phyloP scores from a whole-genome alignment of 2,113 vertebrate species.

The Poeciliopsis turrubarensis region DNA sequence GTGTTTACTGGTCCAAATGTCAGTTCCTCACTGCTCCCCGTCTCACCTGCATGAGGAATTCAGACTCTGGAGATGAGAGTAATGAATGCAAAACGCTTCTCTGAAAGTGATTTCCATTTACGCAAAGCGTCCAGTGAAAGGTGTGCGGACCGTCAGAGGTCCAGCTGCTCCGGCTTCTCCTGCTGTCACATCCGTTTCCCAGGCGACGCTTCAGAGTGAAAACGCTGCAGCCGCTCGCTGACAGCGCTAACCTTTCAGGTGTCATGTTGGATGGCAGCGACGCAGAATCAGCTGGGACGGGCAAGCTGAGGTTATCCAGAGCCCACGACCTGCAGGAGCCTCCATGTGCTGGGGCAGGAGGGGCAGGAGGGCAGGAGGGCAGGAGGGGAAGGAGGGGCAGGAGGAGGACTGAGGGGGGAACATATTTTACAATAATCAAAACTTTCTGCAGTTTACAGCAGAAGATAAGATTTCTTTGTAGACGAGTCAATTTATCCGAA shows the following conservation, averaged over 20 bases:
- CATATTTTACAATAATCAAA: too few relatives aligned
- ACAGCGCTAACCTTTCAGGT: constrained; percentile 54
- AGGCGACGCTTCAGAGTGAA: neutral
- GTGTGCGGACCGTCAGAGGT: neutral
- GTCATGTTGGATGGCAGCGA: constrained; percentile 32
- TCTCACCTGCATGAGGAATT: neutral
- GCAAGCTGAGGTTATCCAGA: constrained; percentile 29
- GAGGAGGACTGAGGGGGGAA: constrained; percentile 1
- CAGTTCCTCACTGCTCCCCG: neutral
- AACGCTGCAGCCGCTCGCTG: neutral
- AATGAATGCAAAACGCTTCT: neutral
- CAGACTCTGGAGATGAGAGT: neutral
- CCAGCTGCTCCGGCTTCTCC: constrained; percentile 9
- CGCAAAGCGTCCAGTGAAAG: too few relatives aligned
- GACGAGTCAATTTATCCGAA: too few relatives aligned
- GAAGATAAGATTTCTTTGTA: too few relatives aligned
- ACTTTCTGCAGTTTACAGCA: too few relatives aligned
- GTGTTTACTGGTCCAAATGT: neutral
- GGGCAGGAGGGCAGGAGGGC: too few relatives aligned
- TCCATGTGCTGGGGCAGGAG: constrained; percentile 46
- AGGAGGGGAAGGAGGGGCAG: constrained; percentile 14
- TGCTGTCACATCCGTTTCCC: constrained; percentile 26
- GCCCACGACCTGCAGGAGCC: constrained; percentile 38
- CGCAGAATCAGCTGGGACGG: constrained; percentile 16
- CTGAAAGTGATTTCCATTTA: neutral